Conservation (phyloP, 2,113 vertebrate species). For the Podocnemis expansa region DNA sequence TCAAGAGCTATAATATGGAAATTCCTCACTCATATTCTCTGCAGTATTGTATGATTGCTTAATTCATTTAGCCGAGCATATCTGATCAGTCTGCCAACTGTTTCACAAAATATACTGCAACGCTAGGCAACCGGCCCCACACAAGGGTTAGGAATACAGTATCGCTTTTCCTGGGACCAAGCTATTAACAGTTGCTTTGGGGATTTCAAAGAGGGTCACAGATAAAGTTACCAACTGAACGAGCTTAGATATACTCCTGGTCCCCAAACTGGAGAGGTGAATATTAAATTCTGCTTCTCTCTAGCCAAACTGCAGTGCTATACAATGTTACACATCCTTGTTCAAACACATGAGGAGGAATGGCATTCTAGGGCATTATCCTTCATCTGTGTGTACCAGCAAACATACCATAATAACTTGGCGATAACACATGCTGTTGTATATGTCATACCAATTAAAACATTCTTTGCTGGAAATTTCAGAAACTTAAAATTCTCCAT, state of each 20-base stretch:
- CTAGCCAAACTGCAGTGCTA: neutral
- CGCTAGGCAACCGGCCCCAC: slow-evolving; percentile 78
- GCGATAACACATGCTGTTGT: fast-evolving
- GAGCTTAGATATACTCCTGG: slow-evolving; percentile 23
- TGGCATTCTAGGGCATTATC: neutral
- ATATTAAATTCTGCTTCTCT: slow-evolving; percentile 51
- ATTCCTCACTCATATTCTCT: slow-evolving; percentile 86
- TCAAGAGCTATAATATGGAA: slow-evolving; percentile 89
- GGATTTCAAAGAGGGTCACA: slow-evolving; percentile 52
- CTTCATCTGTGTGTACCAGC: fast-evolving
- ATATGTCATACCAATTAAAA: neutral
- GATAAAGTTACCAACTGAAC: slow-evolving; percentile 74
- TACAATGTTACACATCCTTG: neutral
- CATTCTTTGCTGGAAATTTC: neutral
- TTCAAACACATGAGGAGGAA: neutral
- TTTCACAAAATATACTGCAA: slow-evolving; percentile 72
- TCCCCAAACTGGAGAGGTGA: neutral
- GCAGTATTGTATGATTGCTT: slow-evolving; percentile 84
- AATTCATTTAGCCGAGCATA: slow-evolving; percentile 85
- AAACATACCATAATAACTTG: neutral
- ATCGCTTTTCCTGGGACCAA: slow-evolving; percentile 83
- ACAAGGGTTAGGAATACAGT: slow-evolving; percentile 70
- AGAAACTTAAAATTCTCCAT: neutral
- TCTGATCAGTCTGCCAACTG: slow-evolving; percentile 78
- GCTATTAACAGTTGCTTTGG: slow-evolving; percentile 82